phyloP scores from a whole-genome alignment of 2,113 vertebrate genomes.

The Centropristis striata region DNA sequence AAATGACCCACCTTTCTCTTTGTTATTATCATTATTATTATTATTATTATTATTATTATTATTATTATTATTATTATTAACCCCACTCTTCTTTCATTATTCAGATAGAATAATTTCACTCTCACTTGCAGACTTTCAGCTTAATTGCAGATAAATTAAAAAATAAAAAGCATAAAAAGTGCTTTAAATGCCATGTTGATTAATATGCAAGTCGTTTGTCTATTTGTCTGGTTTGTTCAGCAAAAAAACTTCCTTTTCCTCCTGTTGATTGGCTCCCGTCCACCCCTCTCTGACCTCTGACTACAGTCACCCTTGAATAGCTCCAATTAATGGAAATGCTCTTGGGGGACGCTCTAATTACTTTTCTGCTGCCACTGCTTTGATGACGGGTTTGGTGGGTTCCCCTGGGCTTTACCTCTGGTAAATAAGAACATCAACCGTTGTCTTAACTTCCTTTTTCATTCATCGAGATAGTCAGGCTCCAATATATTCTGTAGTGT shows the following conservation, averaged over 20 bases:
- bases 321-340: conserved; percentile 68
- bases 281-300: conserved; percentile 54
- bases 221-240: conserved; percentile 25
- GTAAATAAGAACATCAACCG: conserved; percentile 62
- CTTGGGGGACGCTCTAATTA: conserved; percentile 69
- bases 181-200: neutral
- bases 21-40: too few relatives aligned
- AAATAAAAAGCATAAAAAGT: neutral
- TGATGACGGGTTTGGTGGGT: conserved; percentile 49
- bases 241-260: conserved; percentile 20
- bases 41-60: too few relatives aligned
- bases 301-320: conserved; percentile 64
- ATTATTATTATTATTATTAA: too few relatives aligned
- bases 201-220: neutral
- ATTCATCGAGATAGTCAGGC: conserved; percentile 39
- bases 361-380: conserved; percentile 58
- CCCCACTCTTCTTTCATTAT: too few relatives aligned
- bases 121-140: neutral
- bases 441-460: conserved; percentile 53
- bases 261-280: conserved; percentile 35
- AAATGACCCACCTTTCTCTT: too few relatives aligned
- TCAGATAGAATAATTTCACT: too few relatives aligned
- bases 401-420: conserved; percentile 56
- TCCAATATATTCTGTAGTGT: conserved; percentile 32
- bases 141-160: neutral